These are phyloP conservation scores for Eledona agricola DNA, from an alignment of 2,888 invertebrate species.

Conservation along the genomic window DNA sequence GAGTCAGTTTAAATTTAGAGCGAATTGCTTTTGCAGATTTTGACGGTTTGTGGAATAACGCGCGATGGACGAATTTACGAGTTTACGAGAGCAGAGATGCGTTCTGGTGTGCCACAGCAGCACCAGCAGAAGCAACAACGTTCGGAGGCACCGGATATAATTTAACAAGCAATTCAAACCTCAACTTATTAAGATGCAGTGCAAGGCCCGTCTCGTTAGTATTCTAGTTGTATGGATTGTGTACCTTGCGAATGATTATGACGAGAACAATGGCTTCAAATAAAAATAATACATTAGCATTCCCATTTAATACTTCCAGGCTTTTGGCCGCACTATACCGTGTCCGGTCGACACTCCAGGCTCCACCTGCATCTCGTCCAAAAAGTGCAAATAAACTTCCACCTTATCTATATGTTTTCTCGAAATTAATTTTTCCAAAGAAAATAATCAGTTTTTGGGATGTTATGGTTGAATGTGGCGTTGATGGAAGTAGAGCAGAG, in stretches of 20 bases:
- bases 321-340: constrained; percentile 19
- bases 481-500: constrained; percentile 19
- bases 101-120: no score
- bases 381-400: constrained; percentile 6
- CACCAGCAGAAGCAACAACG: constrained; percentile 5
- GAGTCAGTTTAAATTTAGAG: neutral
- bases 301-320: constrained; percentile 27
- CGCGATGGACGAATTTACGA: constrained; percentile 1
- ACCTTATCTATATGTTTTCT: constrained; percentile 1
- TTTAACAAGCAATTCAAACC: constrained; percentile 54
- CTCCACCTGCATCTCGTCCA: constrained; percentile 23
- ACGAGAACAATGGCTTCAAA: constrained; percentile 45
- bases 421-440: constrained; percentile 20
- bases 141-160: constrained; percentile 53
- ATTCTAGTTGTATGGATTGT: constrained; percentile 47
- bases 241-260: constrained; percentile 54
- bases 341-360: constrained; percentile 24
- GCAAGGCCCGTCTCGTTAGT: constrained; percentile 49
- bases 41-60: neutral
- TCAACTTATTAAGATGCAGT: constrained; percentile 54
- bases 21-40: neutral
- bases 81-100: constrained; percentile 5
- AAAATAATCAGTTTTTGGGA: constrained; percentile 24
- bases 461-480: constrained; percentile 20
- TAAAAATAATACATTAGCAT: constrained; percentile 36